Conservation (phyloP, 2,888 invertebrate genomes). For the Drosophila paucipuncta region DNA sequence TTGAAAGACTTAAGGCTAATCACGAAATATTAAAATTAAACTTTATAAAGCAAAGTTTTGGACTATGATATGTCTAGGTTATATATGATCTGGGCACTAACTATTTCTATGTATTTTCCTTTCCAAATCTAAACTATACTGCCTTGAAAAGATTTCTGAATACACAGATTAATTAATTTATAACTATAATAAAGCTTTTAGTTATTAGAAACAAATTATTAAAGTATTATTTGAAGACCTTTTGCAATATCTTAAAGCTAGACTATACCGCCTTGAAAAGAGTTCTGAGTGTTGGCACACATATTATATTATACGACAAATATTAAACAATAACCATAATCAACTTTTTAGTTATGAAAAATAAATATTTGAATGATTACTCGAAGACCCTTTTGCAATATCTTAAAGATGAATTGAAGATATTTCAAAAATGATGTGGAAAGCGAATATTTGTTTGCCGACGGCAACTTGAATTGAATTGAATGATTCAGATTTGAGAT, state of each 20-base stretch:
- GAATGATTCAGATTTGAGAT: background rate
- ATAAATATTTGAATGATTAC: background rate
- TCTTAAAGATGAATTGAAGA: background rate
- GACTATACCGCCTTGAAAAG: background rate
- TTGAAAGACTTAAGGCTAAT: background rate
- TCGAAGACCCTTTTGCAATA: background rate
- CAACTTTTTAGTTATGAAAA: background rate
- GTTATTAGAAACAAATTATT: background rate
- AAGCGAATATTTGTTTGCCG: constrained; percentile 35
- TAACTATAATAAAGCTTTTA: background rate
- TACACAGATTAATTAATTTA: background rate
- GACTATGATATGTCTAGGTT: background rate
- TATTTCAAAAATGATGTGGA: background rate
- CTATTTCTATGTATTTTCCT: background rate
- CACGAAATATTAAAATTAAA: background rate
- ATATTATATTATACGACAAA: background rate
- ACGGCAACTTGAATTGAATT: constrained; percentile 37
- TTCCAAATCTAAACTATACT: background rate
- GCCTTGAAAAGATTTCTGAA: background rate
- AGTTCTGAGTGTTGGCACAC: background rate
- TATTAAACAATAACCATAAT: background rate
- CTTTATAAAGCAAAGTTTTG: background rate
- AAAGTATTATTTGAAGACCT: background rate
- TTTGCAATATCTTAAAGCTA: background rate
- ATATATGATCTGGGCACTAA: background rate